Conservation (phyloP, 2,113 vertebrate species). For the Equus przewalskii region DNA sequence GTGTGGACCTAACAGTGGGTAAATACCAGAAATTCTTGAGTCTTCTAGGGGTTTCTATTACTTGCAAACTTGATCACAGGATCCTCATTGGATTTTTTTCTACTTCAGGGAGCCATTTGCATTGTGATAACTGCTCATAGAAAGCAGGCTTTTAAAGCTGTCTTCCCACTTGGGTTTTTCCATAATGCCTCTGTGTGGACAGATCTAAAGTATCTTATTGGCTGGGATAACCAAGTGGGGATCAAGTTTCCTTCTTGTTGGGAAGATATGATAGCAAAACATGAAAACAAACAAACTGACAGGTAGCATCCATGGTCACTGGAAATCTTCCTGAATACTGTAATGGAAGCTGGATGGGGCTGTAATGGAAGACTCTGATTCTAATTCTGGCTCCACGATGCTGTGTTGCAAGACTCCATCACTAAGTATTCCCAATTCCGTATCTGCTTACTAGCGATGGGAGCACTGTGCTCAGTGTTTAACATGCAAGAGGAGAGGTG, state of each 20-base stretch:
- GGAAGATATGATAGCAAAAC: not conserved
- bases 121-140: not conserved
- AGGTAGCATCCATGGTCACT: fast-evolving
- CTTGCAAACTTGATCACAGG: not conserved
- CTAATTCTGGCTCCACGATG: not conserved
- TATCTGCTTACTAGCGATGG: not conserved
- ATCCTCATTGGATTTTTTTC: not conserved
- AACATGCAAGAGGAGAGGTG: not conserved
- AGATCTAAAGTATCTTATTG: not conserved
- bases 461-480: not conserved
- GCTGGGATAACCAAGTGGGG: not conserved
- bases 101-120: not conserved
- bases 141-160: not conserved
- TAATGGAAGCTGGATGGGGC: too few relatives aligned
- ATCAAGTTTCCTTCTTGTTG: not conserved
- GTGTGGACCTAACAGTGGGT: not conserved
- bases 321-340: not conserved
- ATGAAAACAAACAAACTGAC: not conserved
- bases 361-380: not conserved
- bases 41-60: not conserved
- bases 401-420: not conserved
- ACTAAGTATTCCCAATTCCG: not conserved
- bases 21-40: not conserved
- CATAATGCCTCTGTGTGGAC: not conserved
- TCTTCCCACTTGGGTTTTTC: not conserved